phyloP scores from a whole-genome alignment of 2,797 vertebrate genomes.

The Artibeus jamaicensis region DNA sequence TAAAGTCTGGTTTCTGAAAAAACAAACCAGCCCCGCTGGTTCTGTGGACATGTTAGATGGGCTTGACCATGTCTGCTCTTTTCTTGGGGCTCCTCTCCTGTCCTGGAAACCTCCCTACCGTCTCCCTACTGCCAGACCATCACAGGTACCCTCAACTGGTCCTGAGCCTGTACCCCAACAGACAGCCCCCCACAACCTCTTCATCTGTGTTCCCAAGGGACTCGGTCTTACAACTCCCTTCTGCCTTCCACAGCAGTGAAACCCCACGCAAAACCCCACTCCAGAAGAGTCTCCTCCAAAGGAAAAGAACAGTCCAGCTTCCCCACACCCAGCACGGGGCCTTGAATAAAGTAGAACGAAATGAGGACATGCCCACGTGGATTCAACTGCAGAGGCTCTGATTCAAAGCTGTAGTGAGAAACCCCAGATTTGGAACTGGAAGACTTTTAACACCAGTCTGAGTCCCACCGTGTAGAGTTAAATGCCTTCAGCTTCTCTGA shows the following conservation, averaged over 20 bases:
- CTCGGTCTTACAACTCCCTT: background rate
- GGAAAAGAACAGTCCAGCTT: background rate
- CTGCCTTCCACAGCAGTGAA: background rate
- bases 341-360: background rate
- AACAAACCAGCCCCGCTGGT: background rate
- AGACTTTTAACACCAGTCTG: background rate
- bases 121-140: background rate
- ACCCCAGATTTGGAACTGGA: background rate
- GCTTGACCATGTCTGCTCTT: background rate
- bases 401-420: background rate
- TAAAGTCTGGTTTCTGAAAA: background rate
- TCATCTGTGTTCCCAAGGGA: background rate
- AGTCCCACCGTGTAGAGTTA: background rate
- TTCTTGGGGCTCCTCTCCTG: background rate
- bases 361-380: fast-evolving
- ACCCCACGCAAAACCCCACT: background rate
- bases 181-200: background rate
- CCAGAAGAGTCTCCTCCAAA: background rate
- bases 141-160: background rate
- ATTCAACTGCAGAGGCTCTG: background rate
- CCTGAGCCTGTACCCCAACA: background rate
- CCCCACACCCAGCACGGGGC: background rate
- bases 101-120: too few relatives aligned
- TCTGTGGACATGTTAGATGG: background rate
- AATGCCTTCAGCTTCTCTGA: background rate